Evolutionary conservation across 1,140 invertebrate genomes (phyloP).

Genomic region (Amyelois transitella): DNA sequence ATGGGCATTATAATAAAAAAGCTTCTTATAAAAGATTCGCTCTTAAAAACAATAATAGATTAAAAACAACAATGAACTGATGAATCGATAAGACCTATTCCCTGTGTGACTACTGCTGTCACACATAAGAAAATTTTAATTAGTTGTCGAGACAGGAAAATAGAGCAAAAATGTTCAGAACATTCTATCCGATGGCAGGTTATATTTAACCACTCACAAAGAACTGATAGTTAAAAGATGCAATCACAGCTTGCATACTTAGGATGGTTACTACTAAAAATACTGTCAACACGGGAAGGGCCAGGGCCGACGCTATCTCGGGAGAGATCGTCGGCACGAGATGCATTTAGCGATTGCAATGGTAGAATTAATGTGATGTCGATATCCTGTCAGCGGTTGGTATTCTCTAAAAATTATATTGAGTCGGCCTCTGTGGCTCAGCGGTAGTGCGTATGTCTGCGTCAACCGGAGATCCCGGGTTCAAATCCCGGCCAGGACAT

Average conservation of each 20-base stretch:
- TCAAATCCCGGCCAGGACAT: no score
- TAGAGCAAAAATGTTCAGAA: conserved; percentile 7
- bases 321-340: conserved; percentile 27
- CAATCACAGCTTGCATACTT: conserved; percentile 27
- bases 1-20: no score
- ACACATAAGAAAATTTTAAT: not conserved
- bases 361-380: conserved; percentile 1
- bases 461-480: no score
- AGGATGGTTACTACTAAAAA: conserved; percentile 38
- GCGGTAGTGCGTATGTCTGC: no score
- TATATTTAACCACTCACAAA: conserved; percentile 37
- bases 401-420: no score
- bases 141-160: not conserved
- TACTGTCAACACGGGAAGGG: conserved; percentile 31
- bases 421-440: no score
- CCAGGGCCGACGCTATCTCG: conserved; percentile 13
- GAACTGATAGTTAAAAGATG: conserved; percentile 34
- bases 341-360: conserved; percentile 16
- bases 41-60: no score
- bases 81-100: no score
- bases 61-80: no score
- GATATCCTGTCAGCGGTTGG: conserved; percentile 13
- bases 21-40: no score
- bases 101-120: no score
- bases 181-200: conserved; percentile 25